A percentile compares a stretch with the other conserved stretches of the same genome.
Evolutionary conservation across 2,797 vertebrate genomes (phyloP).

Genomic region (Acrocephalus scirpaceus): DNA sequence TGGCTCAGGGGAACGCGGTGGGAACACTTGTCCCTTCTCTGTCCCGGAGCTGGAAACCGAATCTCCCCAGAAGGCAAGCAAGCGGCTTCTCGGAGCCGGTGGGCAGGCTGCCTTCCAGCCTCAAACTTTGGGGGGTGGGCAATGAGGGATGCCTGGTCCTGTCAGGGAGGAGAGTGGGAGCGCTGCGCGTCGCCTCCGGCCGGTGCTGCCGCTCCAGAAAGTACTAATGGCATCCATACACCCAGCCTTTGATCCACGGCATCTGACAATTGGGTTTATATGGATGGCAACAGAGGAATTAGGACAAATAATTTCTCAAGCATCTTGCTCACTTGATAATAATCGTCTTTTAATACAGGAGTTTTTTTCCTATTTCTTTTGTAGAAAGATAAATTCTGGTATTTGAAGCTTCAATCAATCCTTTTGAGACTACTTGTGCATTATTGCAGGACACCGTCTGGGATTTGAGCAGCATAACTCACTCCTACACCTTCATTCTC

Average conservation of each 20-base stretch:
- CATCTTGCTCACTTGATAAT: background rate
- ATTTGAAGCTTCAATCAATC: background rate
- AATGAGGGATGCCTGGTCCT: background rate
- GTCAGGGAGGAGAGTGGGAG: no score
- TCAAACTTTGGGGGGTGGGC: background rate
- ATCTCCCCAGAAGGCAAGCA: background rate
- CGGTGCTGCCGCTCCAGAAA: background rate
- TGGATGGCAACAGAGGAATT: background rate
- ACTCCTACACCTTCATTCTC: background rate
- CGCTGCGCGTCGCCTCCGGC: background rate
- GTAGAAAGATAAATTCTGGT: background rate
- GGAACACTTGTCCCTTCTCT: no score
- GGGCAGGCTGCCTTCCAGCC: background rate
- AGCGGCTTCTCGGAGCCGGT: background rate
- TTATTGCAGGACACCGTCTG: background rate
- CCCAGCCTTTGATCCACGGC: accelerated
- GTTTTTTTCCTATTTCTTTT: background rate
- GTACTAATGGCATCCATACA: accelerated
- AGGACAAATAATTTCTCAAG: background rate
- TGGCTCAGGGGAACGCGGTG: background rate
- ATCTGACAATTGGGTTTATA: background rate
- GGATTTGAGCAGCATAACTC: background rate
- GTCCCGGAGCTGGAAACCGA: background rate
- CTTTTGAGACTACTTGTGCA: background rate
- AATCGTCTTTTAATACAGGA: background rate